Percentiles rank a stretch among this genome's conserved stretches.
phyloP scores from a whole-genome alignment of 92 coral and sea anemone genomes.

The Blastomussa wellsi region DNA sequence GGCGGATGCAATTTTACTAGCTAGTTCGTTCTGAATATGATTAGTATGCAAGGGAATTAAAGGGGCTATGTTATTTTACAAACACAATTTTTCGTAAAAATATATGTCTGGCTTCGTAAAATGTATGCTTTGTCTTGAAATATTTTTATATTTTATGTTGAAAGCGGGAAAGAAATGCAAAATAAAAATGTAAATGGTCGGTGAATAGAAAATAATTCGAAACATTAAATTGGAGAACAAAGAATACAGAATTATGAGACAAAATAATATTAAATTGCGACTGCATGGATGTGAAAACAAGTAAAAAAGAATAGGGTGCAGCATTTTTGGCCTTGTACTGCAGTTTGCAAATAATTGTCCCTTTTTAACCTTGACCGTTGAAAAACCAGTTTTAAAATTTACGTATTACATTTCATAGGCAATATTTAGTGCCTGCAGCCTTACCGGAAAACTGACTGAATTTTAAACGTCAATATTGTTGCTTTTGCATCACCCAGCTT shows the following conservation, averaged over 20 bases:
- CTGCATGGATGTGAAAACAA: not conserved
- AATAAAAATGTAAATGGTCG: not conserved
- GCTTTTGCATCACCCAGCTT: not conserved
- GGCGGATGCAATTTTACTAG: not conserved
- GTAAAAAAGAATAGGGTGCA: too few relatives aligned
- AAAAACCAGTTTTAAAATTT: not conserved
- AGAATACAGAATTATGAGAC: not conserved
- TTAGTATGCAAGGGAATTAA: not conserved
- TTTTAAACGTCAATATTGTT: too few relatives aligned
- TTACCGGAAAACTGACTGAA: not conserved
- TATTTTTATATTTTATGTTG: not conserved
- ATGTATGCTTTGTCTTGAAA: not conserved
- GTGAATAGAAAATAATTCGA: not conserved
- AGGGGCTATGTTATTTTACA: not conserved
- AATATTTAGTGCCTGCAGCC: not conserved
- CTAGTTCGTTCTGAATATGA: slow-evolving; percentile 10
- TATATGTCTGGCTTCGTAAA: not conserved
- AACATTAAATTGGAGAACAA: not conserved
- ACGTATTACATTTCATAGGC: not conserved
- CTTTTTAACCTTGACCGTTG: not conserved
- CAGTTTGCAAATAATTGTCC: not conserved
- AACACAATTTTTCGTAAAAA: not conserved
- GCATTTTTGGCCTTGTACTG: not conserved
- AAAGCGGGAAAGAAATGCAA: not conserved
- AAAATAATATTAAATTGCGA: not conserved